phyloP scores from a whole-genome alignment of 2,113 vertebrate genomes.

The Grantiella picta region DNA sequence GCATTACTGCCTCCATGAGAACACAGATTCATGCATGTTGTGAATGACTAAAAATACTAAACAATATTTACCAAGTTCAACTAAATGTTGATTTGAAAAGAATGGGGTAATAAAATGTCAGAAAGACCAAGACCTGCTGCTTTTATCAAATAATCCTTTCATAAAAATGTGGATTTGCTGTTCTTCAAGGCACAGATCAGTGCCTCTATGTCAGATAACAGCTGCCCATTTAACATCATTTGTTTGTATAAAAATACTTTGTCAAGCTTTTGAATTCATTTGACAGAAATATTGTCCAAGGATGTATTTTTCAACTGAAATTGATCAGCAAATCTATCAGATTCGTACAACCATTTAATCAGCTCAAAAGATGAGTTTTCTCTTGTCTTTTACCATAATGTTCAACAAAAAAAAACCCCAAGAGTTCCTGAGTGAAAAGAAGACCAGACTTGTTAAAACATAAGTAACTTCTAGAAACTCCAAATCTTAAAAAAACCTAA shows the following conservation, averaged over 20 bases:
- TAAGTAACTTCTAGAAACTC: neutral
- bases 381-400: neutral
- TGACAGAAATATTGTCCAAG: neutral
- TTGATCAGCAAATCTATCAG: neutral
- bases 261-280: neutral
- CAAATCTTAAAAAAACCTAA: neutral
- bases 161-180: neutral
- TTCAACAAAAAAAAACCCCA: neutral
- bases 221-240: neutral
- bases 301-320: neutral
- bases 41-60: neutral
- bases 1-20: neutral
- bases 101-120: neutral
- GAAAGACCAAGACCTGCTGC: neutral
- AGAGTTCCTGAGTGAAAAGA: neutral
- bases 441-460: neutral
- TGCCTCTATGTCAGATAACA: neutral
- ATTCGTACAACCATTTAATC: neutral
- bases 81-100: conserved; percentile 22
- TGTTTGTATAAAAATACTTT: neutral
- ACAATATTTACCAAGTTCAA: conserved; percentile 4
- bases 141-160: conserved; percentile 14
- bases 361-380: neutral
- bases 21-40: neutral
- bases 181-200: neutral